Conservation (phyloP, 2,888 invertebrate genomes). For the Aphidius colemani region DNA sequence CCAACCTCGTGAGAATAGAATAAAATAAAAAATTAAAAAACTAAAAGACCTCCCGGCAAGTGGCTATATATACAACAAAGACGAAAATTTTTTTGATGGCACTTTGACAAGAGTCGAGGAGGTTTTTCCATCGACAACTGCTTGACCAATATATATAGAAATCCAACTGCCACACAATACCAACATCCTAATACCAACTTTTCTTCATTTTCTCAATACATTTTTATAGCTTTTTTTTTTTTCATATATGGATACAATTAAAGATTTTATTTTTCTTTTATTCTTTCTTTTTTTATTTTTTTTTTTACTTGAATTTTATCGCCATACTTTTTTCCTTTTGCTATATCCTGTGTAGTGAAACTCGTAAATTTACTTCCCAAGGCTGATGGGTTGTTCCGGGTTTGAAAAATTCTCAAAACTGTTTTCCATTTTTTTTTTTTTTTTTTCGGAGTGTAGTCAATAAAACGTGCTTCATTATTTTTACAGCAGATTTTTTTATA, state of each 20-base stretch:
- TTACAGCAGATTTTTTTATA: too few species aligned
- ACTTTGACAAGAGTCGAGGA: constrained; percentile 18
- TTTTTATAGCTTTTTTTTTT: too few species aligned
- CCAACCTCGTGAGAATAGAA: not conserved
- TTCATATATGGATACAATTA: too few species aligned
- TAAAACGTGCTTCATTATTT: too few species aligned
- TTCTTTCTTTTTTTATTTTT: not conserved
- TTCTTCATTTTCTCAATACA: too few species aligned
- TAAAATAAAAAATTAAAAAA: not conserved
- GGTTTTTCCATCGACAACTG: not conserved
- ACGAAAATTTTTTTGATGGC: constrained; percentile 15
- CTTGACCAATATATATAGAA: too few species aligned
- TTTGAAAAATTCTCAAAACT: not conserved
- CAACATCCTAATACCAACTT: too few species aligned
- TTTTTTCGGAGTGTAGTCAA: not conserved
- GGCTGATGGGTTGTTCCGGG: constrained; percentile 10
- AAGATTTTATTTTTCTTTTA: too few species aligned
- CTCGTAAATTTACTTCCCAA: not conserved
- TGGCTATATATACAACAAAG: constrained; percentile 16
- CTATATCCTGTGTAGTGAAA: not conserved
- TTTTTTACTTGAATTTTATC: constrained; percentile 8
- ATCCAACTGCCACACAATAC: too few species aligned
- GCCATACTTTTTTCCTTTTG: constrained; percentile 1
- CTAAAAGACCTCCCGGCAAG: constrained; percentile 34
- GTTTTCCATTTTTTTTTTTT: constrained; percentile 18